Conservation (phyloP, 2,888 invertebrate genomes). For the Myopa testacea region DNA sequence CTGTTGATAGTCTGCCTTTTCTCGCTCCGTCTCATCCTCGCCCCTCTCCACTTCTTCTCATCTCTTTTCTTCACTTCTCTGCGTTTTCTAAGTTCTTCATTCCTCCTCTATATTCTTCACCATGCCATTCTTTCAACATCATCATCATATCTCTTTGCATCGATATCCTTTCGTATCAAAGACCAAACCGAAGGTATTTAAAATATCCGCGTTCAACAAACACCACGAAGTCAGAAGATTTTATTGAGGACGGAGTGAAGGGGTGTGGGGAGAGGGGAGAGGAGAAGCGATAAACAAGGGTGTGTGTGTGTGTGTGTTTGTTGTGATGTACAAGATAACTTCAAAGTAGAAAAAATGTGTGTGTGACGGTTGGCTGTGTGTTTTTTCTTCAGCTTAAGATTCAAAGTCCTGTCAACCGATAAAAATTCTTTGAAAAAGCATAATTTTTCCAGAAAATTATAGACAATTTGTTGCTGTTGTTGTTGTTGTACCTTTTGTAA, state of each 20-base stretch:
- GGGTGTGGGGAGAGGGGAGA: too few species aligned
- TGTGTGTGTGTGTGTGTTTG: neutral
- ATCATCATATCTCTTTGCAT: neutral
- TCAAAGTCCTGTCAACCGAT: conserved; percentile 29
- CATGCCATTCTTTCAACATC: too few species aligned
- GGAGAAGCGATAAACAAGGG: too few species aligned
- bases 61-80: too few species aligned
- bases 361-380: neutral
- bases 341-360: conserved; percentile 12
- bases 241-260: neutral
- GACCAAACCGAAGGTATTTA: neutral
- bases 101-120: too few species aligned
- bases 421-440: conserved; percentile 26
- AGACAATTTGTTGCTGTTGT: neutral
- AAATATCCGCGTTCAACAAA: conserved; percentile 13
- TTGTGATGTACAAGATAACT: neutral
- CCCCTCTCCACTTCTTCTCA: too few species aligned
- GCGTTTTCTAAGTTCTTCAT: too few species aligned
- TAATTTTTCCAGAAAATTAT: neutral
- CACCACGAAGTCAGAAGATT: neutral
- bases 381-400: conserved; percentile 19
- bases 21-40: too few species aligned
- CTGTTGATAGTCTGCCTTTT: neutral
- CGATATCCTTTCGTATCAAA: conserved; percentile 18
- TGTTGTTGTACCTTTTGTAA: neutral